Base-by-base conservation (phyloP, 2,113 vertebrate species). In the Loxodonta africana region DNA sequence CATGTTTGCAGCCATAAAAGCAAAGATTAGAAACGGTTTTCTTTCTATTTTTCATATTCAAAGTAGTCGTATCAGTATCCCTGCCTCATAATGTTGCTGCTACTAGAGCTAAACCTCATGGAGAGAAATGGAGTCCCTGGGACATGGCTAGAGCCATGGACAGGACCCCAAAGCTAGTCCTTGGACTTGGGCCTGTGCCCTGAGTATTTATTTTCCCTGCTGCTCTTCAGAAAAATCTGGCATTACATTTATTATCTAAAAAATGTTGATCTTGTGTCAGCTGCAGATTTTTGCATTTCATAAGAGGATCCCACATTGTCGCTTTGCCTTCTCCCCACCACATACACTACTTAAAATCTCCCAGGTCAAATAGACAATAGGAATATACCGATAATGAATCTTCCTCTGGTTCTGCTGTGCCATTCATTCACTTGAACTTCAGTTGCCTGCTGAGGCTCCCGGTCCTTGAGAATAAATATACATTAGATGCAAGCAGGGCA, bases 1-100 rank as follows among this genome's bases (percentile, higher is more conserved):
- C 90, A 88, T 95, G 84, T 93, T 95, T 96, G 88, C 84, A 95
- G 94, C 97, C 97, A 97, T 96, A 97, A 98, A 98, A 96, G 96
- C 94, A 94, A 95, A 97, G 92, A 98, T 97, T 97, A 97, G 97
- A 98, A 93, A 62, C 93, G 92, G 95, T 69, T 95, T 96, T 97
- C 90, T 97, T 95, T 94, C 85, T 91, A 83, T 93, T 97, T 97
- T 97, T 97, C 94, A 96, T 96, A 97, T 96, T 92, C 94, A 97
- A 95, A 97, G 82, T 67, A 88, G 63, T 91, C 33, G 0, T 71
- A 67, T 92, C 92, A 78, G 77, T 90, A 76, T 83, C 88, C 73
- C 67, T 90, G 63, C 53, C 67, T 96, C 71, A 48, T 48, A 82
- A 83, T 6, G 8, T 57, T 21, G 30, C 78, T 44, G 25, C 63